Evolutionary conservation across 2,888 invertebrate species (phyloP), one percentile per base, ranked within the genome.

Genomic region (Graphium colonna): DNA sequence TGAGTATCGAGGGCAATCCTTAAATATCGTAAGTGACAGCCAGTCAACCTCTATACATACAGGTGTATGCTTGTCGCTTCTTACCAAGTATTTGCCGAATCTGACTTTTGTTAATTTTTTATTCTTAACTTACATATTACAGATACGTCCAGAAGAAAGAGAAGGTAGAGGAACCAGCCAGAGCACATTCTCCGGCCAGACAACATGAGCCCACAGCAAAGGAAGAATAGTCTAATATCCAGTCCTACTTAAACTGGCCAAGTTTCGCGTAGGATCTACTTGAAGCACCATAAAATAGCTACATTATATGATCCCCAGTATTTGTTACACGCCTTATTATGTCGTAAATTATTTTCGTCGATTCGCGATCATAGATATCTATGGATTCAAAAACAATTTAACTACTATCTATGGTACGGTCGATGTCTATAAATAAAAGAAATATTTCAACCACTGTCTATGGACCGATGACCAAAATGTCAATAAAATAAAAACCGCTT

Each of bases 131-230:
- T 8, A 16, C n/a, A n/a, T n/a, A n/a, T n/a, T n/a, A 26, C 71
- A 84, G 83, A 61, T 67, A 60, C 52, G 77, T 83, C 8, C 79
- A 79, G 66, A 76, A 74, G 62, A 81, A 79, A 62, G 67, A 70
- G 33, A 68, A 72, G 52, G 62, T 66, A 1, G 57, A 64, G 0
- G 82, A 82, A 21, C 78, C 82, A 0, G 77, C 79, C 57, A 73
- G 80, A 0, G 82, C 84, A 56, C 83, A 82, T 47, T 81, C 83
- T 0, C 83, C 83, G 1, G 59, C 75, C 21, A 62, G 76, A 15
- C 76, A 65, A 41, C 60, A 65, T 21, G 68, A 64, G 26, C 51
- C 56, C 4, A 45, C 51, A 15, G 36, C 56, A 8, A 46, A 55
- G 39, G 43, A 58, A 16, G 47, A 56, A 21, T 43, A 17, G 15